Evolutionary conservation across 2,888 invertebrate genomes (phyloP).

Genomic region (Cosmia pyralina): DNA sequence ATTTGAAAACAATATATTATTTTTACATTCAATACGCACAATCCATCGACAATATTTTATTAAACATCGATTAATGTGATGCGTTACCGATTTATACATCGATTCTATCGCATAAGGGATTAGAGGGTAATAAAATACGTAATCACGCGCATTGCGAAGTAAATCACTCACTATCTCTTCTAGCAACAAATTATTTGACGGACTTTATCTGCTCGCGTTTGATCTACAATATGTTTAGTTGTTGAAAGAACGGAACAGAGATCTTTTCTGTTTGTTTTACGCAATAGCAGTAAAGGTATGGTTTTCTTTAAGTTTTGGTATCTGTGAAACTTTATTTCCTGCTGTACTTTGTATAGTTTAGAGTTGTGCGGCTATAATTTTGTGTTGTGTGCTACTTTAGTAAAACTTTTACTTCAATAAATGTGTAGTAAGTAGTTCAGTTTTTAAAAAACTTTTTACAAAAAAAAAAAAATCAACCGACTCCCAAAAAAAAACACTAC

Average conservation of each 20-base stretch:
- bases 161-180: slow-evolving; percentile 72
- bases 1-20: slow-evolving; percentile 26
- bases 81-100: slow-evolving; percentile 42
- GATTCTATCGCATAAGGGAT: slow-evolving; percentile 63
- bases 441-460: too few relatives aligned
- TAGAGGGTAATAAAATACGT: slow-evolving; percentile 62
- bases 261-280: slow-evolving; percentile 44
- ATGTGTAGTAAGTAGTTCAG: too few relatives aligned
- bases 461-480: too few relatives aligned
- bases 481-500: too few relatives aligned
- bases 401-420: too few relatives aligned
- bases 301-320: slow-evolving; percentile 41
- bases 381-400: neutral
- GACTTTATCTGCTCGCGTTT: slow-evolving; percentile 69
- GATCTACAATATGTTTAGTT: slow-evolving; percentile 70
- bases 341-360: slow-evolving; percentile 5
- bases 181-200: slow-evolving; percentile 68
- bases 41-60: slow-evolving; percentile 32
- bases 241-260: slow-evolving; percentile 59
- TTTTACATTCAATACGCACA: neutral
- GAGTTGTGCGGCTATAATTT: slow-evolving; percentile 6
- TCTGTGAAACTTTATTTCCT: slow-evolving; percentile 14
- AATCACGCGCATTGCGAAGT: slow-evolving; percentile 55
- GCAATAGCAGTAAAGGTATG: slow-evolving; percentile 30
- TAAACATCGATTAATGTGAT: slow-evolving; percentile 38